Base-by-base conservation (phyloP, 2,888 invertebrate genomes). In the Neria commutata region DNA sequence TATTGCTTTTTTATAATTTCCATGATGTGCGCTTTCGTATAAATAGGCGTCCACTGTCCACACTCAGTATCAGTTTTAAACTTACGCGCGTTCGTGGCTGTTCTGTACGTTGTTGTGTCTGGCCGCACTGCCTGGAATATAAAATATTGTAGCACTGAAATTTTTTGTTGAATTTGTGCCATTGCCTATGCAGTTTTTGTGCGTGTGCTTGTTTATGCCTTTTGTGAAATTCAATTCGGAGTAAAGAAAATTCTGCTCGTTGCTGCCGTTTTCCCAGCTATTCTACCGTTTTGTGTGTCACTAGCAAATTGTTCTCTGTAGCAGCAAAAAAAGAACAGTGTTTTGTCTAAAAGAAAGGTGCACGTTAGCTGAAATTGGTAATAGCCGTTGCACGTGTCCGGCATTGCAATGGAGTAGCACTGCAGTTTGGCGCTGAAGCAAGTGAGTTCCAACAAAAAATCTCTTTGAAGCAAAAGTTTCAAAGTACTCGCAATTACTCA, bases 31-130 rank as follows among this genome's bases (percentile, higher is more conserved):
- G 4, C 11, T 8, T 17, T 50, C 61, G 67, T 76, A 76, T 76
- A 74, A 74, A 76, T 73, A 76, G 71, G 58, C 61, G 70, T 63
- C 60, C 63, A 62, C 63, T 62, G 69, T 55, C 48, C 64, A 61
- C 63, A 62, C 63, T 65, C 65, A 68, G 54, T 70, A 73, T 67
- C 75, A 75, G 74, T 75, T 69, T 71, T 57, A 64, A 69, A 63
- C 64, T 65, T 68, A 65, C 70, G 73, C 71, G 75, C 70, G 67
- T 63, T 67, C 65, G 67, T 58, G 61, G 64, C 62, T 14, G 59
- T 64, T 63, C 37, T 54, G 46, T 29, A 29, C 29, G 29, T 8
- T 14, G 42, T 5, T 17, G 19, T 42, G 5, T 42, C n/a, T n/a
- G n/a, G n/a, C n/a, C n/a, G n/a, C n/a, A n/a, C n/a, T n/a, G n/a